Conservation (phyloP, 2,888 invertebrate genomes). For the Quadroppia sp. region DNA sequence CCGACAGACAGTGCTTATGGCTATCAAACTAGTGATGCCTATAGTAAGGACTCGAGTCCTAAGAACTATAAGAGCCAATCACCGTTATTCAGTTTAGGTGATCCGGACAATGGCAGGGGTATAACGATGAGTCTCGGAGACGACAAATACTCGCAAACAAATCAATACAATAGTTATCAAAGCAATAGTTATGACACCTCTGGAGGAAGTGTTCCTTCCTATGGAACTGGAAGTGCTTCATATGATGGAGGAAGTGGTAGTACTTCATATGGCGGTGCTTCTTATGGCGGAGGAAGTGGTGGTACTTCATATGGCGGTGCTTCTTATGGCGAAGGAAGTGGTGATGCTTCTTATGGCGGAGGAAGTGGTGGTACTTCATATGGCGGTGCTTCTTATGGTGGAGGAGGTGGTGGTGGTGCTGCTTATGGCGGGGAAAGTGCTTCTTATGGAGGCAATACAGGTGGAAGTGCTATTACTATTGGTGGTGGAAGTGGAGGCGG, state of each 20-base stretch:
- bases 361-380: too few relatives aligned
- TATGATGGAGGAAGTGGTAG: too few relatives aligned
- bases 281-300: conserved; percentile 40
- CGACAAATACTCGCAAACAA: not conserved
- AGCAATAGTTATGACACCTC: not conserved
- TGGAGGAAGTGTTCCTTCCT: conserved; percentile 38
- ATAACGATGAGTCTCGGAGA: conserved; percentile 33
- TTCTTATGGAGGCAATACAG: not conserved
- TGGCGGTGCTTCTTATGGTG: too few relatives aligned
- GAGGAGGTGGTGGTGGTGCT: conserved; percentile 39
- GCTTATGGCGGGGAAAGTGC: too few relatives aligned
- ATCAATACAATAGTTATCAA: not conserved
- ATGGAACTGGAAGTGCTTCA: too few relatives aligned
- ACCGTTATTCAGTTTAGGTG: conserved; percentile 22
- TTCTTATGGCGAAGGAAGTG: too few relatives aligned
- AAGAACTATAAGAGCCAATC: not conserved
- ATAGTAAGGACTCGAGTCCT: not conserved
- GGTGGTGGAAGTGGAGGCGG: conserved; percentile 27
- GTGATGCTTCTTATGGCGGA: too few relatives aligned
- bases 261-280: not conserved
- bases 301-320: too few relatives aligned
- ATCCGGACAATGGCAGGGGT: conserved; percentile 38
- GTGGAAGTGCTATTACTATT: conserved; percentile 25
- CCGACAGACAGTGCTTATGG: not conserved
- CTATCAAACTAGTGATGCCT: not conserved